These are phyloP conservation scores for Cyanistes caeruleus DNA, from an alignment of 2,113 vertebrate species.

Conservation along the genomic window DNA sequence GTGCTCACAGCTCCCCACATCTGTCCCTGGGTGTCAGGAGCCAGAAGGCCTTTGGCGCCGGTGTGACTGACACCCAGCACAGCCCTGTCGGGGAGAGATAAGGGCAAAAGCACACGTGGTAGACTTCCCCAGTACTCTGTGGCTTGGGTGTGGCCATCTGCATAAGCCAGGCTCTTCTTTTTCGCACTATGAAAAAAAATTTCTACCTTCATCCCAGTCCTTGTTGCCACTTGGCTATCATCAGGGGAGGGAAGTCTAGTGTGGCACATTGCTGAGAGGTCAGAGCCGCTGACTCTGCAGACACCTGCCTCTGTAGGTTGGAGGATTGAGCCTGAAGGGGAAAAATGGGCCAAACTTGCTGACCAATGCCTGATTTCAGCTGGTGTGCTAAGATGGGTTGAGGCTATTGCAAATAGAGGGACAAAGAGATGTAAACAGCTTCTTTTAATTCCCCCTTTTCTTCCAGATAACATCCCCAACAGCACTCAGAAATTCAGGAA, in stretches of 20 bases:
- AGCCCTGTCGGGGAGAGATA: neutral
- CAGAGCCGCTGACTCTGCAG: neutral
- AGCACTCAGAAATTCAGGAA: neutral
- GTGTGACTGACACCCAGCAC: neutral
- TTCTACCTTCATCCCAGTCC: neutral
- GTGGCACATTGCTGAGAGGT: rapidly evolving
- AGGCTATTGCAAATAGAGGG: neutral
- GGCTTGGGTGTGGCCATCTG: neutral
- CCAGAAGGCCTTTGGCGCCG: neutral
- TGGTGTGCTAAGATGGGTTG: neutral
- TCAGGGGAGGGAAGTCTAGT: neutral
- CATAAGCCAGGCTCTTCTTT: neutral
- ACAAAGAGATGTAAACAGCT: neutral
- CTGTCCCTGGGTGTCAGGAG: neutral
- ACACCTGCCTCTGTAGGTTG: neutral
- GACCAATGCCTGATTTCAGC: neutral
- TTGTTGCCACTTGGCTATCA: neutral
- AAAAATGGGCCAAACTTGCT: neutral
- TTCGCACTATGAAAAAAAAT: neutral
- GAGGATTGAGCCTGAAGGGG: neutral
- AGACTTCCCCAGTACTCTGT: neutral
- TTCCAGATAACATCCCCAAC: neutral
- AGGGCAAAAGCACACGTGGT: neutral
- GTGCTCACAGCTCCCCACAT: neutral
- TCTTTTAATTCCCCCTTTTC: neutral